phyloP scores from a whole-genome alignment of 2,888 invertebrate genomes.

The Aethes cnicana region DNA sequence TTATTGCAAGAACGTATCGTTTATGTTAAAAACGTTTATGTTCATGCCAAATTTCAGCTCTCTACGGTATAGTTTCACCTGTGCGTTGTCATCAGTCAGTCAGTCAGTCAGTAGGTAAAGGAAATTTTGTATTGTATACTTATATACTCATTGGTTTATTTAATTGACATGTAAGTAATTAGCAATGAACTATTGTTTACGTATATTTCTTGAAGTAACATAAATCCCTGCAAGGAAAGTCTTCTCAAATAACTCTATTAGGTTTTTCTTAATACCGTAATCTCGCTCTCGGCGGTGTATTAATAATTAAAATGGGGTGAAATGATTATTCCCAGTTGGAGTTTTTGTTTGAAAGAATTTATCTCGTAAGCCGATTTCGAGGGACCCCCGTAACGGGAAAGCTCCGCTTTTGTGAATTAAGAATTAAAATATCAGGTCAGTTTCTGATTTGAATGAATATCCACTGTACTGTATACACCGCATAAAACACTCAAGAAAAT shows the following conservation, averaged over 20 bases:
- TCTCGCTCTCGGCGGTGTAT: constrained; percentile 61
- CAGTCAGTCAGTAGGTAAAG: no score
- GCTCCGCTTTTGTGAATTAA: constrained; percentile 45
- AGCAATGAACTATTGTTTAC: background rate
- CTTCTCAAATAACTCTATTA: constrained; percentile 43
- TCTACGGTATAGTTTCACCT: no score
- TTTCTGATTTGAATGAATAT: constrained; percentile 18
- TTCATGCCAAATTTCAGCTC: no score
- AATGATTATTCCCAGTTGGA: constrained; percentile 49
- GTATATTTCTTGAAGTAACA: background rate
- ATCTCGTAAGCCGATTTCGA: constrained; percentile 51
- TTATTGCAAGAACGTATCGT: no score
- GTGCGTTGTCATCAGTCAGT: no score
- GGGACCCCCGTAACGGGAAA: constrained; percentile 37
- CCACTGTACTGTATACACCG: no score
- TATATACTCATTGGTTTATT: no score
- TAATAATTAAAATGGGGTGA: constrained; percentile 71
- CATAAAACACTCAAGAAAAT: no score
- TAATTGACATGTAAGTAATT: constrained; percentile 29
- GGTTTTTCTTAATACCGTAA: constrained; percentile 56
- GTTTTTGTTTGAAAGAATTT: constrained; percentile 59
- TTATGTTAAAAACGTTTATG: no score
- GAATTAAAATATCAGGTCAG: constrained; percentile 45
- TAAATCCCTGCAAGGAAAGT: constrained; percentile 1
- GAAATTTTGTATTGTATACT: no score